Percentiles rank a stretch among this genome's conserved stretches.
Conservation (phyloP, 1,140 invertebrate genomes). For the Lethocerus indicus region DNA sequence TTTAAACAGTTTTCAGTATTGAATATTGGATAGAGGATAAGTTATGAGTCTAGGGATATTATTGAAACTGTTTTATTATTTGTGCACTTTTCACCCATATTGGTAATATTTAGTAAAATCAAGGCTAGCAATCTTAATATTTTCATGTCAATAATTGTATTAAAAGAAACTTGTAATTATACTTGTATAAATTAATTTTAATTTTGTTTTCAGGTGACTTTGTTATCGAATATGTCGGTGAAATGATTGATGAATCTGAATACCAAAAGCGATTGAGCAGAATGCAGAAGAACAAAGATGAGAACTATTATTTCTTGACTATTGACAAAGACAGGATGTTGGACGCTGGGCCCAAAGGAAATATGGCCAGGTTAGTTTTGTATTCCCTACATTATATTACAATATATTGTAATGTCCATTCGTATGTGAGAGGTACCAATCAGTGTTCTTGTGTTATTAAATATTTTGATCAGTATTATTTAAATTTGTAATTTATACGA, state of each 20-base stretch:
- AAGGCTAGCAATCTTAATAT: too few species aligned
- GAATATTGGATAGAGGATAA: too few species aligned
- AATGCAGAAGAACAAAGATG: slow-evolving; percentile 67
- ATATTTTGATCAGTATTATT: too few species aligned
- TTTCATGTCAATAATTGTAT: background rate
- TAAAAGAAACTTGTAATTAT: background rate
- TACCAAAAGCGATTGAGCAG: slow-evolving; percentile 59
- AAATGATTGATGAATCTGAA: slow-evolving; percentile 83
- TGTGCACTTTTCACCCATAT: too few species aligned
- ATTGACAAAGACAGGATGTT: slow-evolving; percentile 80
- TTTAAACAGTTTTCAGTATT: too few species aligned
- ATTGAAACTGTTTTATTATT: too few species aligned
- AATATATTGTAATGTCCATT: too few species aligned
- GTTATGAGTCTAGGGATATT: too few species aligned
- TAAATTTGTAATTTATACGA: too few species aligned
- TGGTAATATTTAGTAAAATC: background rate
- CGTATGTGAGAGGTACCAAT: too few species aligned
- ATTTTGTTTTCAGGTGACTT: slow-evolving; percentile 19
- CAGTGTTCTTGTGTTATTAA: too few species aligned
- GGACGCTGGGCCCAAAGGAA: slow-evolving; percentile 89
- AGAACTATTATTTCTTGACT: slow-evolving; percentile 90
- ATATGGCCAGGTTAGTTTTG: slow-evolving; percentile 37
- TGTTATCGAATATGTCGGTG: slow-evolving; percentile 92
- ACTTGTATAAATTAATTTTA: background rate
- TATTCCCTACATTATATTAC: background rate